phyloP scores from a whole-genome alignment of 2,888 invertebrate genomes.

The Lochmaea crataegi region DNA sequence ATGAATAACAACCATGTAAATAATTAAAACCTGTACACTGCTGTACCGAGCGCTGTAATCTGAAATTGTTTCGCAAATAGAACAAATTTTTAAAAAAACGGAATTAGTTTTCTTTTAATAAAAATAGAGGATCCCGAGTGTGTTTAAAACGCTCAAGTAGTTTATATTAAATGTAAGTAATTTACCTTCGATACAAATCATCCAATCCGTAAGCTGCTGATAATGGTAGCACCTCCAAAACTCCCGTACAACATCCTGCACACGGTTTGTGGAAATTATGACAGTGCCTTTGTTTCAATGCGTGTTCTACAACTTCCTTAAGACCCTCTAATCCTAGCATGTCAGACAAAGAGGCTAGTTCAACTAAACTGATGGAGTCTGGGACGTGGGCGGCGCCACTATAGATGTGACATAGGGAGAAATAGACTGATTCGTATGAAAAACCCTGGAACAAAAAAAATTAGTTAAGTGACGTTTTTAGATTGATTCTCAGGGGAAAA shows the following conservation, averaged over 20 bases:
- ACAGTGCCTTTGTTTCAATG: constrained; percentile 82
- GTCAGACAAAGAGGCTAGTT: constrained; percentile 89
- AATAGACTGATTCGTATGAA: constrained; percentile 87
- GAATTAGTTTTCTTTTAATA: neutral
- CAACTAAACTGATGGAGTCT: constrained; percentile 86
- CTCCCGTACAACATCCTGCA: constrained; percentile 86
- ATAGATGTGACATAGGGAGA: constrained; percentile 93
- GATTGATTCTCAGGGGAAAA: too few species aligned
- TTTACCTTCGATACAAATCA: constrained; percentile 85
- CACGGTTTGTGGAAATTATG: constrained; percentile 97
- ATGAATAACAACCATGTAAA: too few species aligned
- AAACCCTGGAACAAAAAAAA: constrained; percentile 68
- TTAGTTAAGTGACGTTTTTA: too few species aligned
- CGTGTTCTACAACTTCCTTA: constrained; percentile 90
- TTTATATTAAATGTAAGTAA: neutral
- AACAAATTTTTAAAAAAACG: too few species aligned
- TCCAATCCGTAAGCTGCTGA: constrained; percentile 88
- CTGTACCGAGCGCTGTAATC: too few species aligned
- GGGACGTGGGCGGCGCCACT: constrained; percentile 92
- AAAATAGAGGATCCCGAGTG: too few species aligned
- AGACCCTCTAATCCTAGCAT: constrained; percentile 91
- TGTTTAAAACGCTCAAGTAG: too few species aligned
- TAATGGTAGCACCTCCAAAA: constrained; percentile 85
- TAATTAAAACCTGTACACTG: too few species aligned
- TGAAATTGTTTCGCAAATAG: too few species aligned